A percentile compares a stretch with the other conserved stretches of the same genome.
Evolutionary conservation across 2,888 invertebrate genomes (phyloP).

Genomic region (Tipula lateralis): DNA sequence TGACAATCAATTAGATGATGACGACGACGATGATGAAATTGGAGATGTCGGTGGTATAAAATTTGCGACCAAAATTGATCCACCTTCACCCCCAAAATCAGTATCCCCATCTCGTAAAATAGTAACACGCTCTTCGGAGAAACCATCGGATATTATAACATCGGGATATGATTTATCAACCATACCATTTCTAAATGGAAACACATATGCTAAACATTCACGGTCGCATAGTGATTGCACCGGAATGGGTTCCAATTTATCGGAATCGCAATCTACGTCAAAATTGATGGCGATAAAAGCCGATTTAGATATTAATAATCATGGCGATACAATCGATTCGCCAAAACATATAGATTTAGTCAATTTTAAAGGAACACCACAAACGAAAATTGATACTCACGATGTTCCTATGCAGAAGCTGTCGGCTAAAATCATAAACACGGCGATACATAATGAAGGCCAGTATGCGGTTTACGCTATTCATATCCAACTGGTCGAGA

Average conservation of each 20-base stretch:
- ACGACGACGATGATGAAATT: background rate
- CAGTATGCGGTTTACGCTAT: slow-evolving; percentile 86
- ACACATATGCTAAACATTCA: slow-evolving; percentile 35
- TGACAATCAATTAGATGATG: slow-evolving; percentile 36
- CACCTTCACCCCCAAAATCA: slow-evolving; percentile 21
- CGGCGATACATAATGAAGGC: slow-evolving; percentile 62
- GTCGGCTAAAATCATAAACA: slow-evolving; percentile 38
- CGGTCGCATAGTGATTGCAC: slow-evolving; percentile 39
- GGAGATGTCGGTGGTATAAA: background rate
- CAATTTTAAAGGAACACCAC: background rate
- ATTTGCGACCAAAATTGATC: background rate
- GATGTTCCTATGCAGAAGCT: slow-evolving; percentile 33
- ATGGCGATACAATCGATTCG: background rate
- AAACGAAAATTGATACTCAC: background rate
- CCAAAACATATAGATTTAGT: slow-evolving; percentile 16
- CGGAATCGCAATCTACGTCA: slow-evolving; percentile 4
- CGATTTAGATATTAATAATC: background rate
- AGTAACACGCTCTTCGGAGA: background rate
- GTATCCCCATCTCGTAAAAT: background rate
- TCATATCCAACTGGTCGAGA: slow-evolving; percentile 62
- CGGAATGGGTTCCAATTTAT: slow-evolving; percentile 33
- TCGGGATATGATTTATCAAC: slow-evolving; percentile 31
- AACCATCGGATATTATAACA: background rate
- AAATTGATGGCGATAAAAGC: background rate
- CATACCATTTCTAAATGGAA: slow-evolving; percentile 27